A percentile compares a stretch with the other conserved stretches of the same genome.
Evolutionary conservation across 1,140 invertebrate species (phyloP).

Genomic region (Drosophila nigromelanica): DNA sequence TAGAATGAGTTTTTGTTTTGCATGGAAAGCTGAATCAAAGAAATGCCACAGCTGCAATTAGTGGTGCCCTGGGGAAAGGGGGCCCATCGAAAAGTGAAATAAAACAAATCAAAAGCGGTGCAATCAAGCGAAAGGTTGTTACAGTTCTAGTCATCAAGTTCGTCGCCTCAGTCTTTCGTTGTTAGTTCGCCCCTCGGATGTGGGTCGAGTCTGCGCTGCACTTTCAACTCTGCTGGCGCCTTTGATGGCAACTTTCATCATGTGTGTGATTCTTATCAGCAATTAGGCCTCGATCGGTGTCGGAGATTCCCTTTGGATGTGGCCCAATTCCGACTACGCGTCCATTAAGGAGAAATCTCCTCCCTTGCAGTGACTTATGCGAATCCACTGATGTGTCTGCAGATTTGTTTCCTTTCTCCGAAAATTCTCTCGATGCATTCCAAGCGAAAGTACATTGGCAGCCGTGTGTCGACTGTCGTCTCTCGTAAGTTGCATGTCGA

Average conservation of each 20-base stretch:
- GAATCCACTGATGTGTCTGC: slow-evolving; percentile 10
- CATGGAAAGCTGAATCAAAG: slow-evolving; percentile 58
- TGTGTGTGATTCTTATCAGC: slow-evolving; percentile 60
- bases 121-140: slow-evolving; percentile 52
- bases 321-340: slow-evolving; percentile 13
- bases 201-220: slow-evolving; percentile 42
- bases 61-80: slow-evolving; percentile 24
- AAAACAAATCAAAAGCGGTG: slow-evolving; percentile 62
- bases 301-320: slow-evolving; percentile 25
- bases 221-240: slow-evolving; percentile 39
- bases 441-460: slow-evolving; percentile 58
- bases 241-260: slow-evolving; percentile 42
- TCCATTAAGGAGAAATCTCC: slow-evolving; percentile 36
- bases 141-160: slow-evolving; percentile 54
- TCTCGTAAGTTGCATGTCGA: slow-evolving; percentile 2
- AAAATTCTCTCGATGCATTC: slow-evolving; percentile 43
- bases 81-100: slow-evolving; percentile 61
- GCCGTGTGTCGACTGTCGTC: no score
- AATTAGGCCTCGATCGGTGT: slow-evolving; percentile 48
- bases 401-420: slow-evolving; percentile 39
- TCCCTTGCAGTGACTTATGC: slow-evolving; percentile 11
- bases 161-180: slow-evolving; percentile 53
- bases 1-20: slow-evolving; percentile 66
- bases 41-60: slow-evolving; percentile 61
- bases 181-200: slow-evolving; percentile 23